Percentiles rank a stretch among this genome's conserved stretches.
Conservation (phyloP, 2,797 vertebrate genomes). For the Hyperoplus immaculatus region DNA sequence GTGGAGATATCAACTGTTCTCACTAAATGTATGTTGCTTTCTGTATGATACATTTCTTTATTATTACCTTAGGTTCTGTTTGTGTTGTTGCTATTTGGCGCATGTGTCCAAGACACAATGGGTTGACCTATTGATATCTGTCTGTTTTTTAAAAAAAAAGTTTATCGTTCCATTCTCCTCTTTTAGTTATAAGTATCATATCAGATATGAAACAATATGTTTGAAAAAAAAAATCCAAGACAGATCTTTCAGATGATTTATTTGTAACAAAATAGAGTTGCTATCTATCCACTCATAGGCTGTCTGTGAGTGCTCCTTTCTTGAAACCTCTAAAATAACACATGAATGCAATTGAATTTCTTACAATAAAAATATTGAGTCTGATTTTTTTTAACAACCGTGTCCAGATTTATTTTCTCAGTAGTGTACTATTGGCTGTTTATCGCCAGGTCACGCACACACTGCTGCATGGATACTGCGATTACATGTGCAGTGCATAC, state of each 20-base stretch:
- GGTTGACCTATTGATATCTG: conserved; percentile 12
- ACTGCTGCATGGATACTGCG: conserved; percentile 15
- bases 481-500: conserved; percentile 6
- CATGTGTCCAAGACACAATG: background rate
- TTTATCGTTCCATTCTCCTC: background rate
- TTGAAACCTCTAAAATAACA: conserved; percentile 26
- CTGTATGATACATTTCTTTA: conserved; percentile 1
- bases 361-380: conserved; percentile 69
- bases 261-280: conserved; percentile 24
- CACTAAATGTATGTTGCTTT: conserved; percentile 12
- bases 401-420: background rate
- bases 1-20: conserved; percentile 12
- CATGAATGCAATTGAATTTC: conserved; percentile 52
- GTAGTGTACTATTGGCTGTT: background rate
- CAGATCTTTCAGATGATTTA: conserved; percentile 21
- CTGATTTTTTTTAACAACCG: conserved; percentile 60
- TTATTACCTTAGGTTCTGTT: conserved; percentile 11
- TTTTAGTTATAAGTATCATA: conserved; percentile 25
- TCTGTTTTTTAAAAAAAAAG: conserved; percentile 9
- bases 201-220: conserved; percentile 24
- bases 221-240: background rate
- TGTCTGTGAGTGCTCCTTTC: conserved; percentile 17
- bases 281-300: background rate
- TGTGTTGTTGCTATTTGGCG: conserved; percentile 1
- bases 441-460: conserved; percentile 5